Evolutionary conservation across 2,888 invertebrate genomes (phyloP).

Genomic region (Mesorhabditis belari): DNA sequence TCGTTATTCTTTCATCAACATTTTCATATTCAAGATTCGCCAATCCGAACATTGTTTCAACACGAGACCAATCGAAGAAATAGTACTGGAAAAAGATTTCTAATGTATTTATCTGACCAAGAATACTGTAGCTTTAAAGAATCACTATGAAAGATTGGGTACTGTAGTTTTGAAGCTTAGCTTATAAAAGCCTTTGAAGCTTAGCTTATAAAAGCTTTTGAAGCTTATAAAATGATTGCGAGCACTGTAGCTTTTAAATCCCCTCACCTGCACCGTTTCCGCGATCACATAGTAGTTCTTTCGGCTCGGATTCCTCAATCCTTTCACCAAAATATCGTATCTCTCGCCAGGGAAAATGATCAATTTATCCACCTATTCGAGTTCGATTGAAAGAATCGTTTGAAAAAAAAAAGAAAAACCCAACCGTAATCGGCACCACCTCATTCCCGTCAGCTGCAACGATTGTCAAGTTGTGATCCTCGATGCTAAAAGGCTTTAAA

Average conservation of each 20-base stretch:
- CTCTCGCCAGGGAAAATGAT: slow-evolving; percentile 48
- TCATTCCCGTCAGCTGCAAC: slow-evolving; percentile 45
- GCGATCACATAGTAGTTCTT: slow-evolving; percentile 23
- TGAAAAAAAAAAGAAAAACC: neutral
- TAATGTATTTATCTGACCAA: neutral
- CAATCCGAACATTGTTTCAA: slow-evolving; percentile 32
- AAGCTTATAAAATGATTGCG: no score
- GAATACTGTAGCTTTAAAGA: no score
- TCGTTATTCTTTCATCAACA: neutral
- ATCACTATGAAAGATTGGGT: no score
- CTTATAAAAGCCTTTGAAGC: no score
- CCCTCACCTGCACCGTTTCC: slow-evolving; percentile 18
- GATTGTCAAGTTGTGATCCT: slow-evolving; percentile 40
- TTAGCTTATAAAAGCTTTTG: no score
- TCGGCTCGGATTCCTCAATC: slow-evolving; percentile 22
- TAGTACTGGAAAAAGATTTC: slow-evolving; percentile 4
- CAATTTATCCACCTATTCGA: slow-evolving; percentile 27
- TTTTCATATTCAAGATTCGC: slow-evolving; percentile 39
- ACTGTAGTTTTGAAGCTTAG: no score
- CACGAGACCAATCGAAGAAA: slow-evolving; percentile 30
- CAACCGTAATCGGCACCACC: slow-evolving; percentile 29
- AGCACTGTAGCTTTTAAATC: no score
- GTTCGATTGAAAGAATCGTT: neutral
- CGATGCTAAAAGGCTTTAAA: slow-evolving; percentile 16
- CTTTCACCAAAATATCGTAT: slow-evolving; percentile 43